phyloP scores from a whole-genome alignment of 1,140 invertebrate species.

The Matsumurasca onukii region DNA sequence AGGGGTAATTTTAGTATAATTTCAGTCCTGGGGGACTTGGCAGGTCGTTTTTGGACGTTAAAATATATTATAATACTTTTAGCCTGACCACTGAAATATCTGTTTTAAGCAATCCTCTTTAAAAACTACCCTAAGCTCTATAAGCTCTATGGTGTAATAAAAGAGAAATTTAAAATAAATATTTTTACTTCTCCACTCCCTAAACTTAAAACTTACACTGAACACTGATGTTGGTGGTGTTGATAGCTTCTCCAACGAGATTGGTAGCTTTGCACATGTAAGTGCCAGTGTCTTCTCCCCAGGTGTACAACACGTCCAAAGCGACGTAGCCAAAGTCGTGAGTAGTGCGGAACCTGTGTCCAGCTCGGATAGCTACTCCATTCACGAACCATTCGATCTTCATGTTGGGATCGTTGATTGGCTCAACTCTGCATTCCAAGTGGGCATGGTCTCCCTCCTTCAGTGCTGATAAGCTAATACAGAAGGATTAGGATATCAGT shows the following conservation, averaged over 20 bases:
- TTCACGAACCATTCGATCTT: slow-evolving; percentile 96
- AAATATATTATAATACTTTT: too few species aligned
- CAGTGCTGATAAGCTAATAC: slow-evolving; percentile 69
- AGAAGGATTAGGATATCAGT: slow-evolving; percentile 1
- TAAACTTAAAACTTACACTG: slow-evolving; percentile 68
- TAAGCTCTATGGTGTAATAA: too few species aligned
- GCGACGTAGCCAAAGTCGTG: slow-evolving; percentile 97
- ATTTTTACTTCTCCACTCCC: too few species aligned
- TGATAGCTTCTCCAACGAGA: slow-evolving; percentile 86
- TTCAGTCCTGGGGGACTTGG: too few species aligned
- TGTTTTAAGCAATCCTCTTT: too few species aligned
- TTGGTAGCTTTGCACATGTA: slow-evolving; percentile 96
- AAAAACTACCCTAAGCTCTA: too few species aligned
- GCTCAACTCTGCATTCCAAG: slow-evolving; percentile 93
- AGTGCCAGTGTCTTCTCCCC: slow-evolving; percentile 90
- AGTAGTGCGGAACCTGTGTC: slow-evolving; percentile 86
- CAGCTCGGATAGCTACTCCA: slow-evolving; percentile 72
- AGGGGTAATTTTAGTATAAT: too few species aligned
- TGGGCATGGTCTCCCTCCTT: slow-evolving; percentile 92
- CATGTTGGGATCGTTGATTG: slow-evolving; percentile 92
- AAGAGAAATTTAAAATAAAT: too few species aligned
- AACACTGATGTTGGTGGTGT: slow-evolving; percentile 85
- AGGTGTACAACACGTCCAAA: slow-evolving; percentile 90
- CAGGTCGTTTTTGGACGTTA: too few species aligned
- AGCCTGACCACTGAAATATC: too few species aligned